These are phyloP conservation scores for Chironomus striatipennis DNA, from an alignment of 1,140 invertebrate genomes.

Conservation along the genomic window DNA sequence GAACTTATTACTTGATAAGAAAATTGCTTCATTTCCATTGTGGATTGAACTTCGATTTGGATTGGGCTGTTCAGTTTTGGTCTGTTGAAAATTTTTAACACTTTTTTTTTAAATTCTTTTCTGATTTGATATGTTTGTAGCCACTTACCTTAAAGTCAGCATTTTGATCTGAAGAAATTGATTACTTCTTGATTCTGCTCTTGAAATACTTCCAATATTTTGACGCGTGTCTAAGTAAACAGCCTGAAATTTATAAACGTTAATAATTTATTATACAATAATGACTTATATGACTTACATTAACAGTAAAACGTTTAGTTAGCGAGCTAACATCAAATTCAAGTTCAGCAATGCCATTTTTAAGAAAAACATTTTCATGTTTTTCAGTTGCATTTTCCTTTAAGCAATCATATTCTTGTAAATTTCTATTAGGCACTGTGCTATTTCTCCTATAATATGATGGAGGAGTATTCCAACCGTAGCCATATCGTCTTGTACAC, in stretches of 20 bases:
- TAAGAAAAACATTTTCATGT: neutral
- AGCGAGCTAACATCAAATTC: neutral
- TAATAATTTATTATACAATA: neutral
- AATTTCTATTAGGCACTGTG: neutral
- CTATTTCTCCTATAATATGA: too few species aligned
- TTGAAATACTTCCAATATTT: neutral
- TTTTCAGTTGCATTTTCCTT: neutral
- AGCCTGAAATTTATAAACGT: neutral
- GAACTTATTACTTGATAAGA: conserved; percentile 72
- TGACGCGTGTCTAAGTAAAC: neutral
- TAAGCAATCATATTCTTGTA: neutral
- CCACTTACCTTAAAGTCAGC: neutral
- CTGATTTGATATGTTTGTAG: too few species aligned
- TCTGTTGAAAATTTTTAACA: too few species aligned
- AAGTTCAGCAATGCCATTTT: neutral
- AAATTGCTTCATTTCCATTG: conserved; percentile 59
- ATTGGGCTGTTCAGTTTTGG: conserved; percentile 43
- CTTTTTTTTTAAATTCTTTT: too few species aligned
- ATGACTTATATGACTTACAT: neutral
- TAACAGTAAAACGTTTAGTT: neutral
- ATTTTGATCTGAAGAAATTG: neutral
- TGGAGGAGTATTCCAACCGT: neutral
- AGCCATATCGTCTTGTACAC: neutral
- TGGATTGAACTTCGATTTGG: conserved; percentile 66
- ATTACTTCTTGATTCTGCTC: neutral